Evolutionary conservation across 1,140 invertebrate genomes (phyloP), one percentile per base, ranked within the genome.

Genomic region (Nasonia vitripennis): DNA sequence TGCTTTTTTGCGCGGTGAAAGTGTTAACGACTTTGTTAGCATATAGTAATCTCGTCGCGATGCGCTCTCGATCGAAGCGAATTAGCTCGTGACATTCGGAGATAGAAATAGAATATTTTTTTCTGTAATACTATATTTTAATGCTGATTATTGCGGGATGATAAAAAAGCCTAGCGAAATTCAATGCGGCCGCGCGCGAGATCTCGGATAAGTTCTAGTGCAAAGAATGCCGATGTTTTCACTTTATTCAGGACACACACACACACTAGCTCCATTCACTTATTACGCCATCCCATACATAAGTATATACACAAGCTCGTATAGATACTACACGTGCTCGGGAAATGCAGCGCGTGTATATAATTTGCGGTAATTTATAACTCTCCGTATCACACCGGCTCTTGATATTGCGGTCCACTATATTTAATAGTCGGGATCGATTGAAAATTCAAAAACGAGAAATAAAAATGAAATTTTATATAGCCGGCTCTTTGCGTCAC

Each of bases 181-280:
- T 55, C 41, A 77, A 83, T 70, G 9, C 71, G 45, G n/a, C n/a
- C 55, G 37, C 6, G 20, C 55, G 20, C 55, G 17, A 62, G 2
- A 17, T 55, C 20, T 62, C 3, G 55, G 20, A 62, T 62, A 62
- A 62, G 55, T 62, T 62, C 55, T n/a, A 62, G 55, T 77, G 68
- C 71, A 51, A 77, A 81, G 78, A 85, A 85, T 85, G 78, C 80
- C 74, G 71, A 80, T 84, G 41, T 73, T 80, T 73, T 73, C 51
- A 85, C 73, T 85, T 85, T 80, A 85, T 85, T 81, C 71, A 85
- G 84, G 78, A 31, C 84, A 62, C 55, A 41, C 41, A 62, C 55
- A 37, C 27, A 27, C 27, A 27, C 27, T 27, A 27, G 27, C 27
- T 27, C 84, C 84, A 77, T 85, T 85, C 84, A 85, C 84, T 85